Base-by-base conservation (phyloP, 2,113 vertebrate genomes). In the Dermatemys mawii region DNA sequence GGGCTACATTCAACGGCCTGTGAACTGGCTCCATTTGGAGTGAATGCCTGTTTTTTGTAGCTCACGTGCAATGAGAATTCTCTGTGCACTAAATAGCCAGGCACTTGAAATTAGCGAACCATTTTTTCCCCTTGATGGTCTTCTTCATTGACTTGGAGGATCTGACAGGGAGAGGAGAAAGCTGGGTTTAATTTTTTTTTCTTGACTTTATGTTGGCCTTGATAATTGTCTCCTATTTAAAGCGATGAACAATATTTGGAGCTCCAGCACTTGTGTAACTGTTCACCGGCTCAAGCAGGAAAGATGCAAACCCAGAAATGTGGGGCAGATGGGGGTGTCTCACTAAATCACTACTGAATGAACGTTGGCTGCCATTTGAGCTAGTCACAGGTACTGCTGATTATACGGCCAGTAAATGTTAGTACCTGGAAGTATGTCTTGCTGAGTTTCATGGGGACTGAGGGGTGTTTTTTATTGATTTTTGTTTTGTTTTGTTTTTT, bases 341-440 rank as follows among this genome's bases (percentile, higher is more conserved):
- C 93, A 92, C 95, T 35, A 93, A 70, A 96, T 98, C 98, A 98
- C 98, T 98, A 97, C 98, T 98, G 97, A 98, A 97, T 97, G 96
- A 96, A 91, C 88, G 96, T 95, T 97, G 97, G 97, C 98, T 98
- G 32, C 95, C 95, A 16, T 84, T 81, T 51, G 90, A 94, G 95
- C 93, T 92, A 95, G 97, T 95, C 97, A 95, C 96, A 93, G 98
- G 96, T 96, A 97, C 97, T 98, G 98, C 97, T 98, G 97, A 97
- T 97, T 91, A 86, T 93, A 97, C 96, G 97, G 98, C 97, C 97
- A 98, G 98, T 97, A 98, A 94, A 90, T 95, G 95, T 96, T 92
- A 97, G 97, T 98, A 97, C 97, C 98, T 98, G 97, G n/a, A 97
- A 92, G 96, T 97, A 97, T 98, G 94, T 97, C 97, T 98, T 95